These are phyloP conservation scores for Vidua chalybeata DNA, from an alignment of 2,113 vertebrate genomes.

Conservation along the genomic window DNA sequence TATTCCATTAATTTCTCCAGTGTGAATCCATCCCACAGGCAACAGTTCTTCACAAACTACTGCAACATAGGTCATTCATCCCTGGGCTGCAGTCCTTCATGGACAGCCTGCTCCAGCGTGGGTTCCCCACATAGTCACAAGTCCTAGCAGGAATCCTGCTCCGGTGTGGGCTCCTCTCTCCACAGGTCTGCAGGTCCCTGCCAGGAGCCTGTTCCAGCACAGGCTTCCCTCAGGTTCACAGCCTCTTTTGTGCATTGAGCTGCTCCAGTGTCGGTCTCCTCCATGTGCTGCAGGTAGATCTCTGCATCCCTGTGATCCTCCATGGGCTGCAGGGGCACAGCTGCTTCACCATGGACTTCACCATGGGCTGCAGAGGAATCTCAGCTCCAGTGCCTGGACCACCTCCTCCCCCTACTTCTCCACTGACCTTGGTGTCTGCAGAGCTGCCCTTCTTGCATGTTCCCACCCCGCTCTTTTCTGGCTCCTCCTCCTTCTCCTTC, in stretches of 20 bases:
- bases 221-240: background rate
- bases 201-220: background rate
- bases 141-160: background rate
- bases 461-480: background rate
- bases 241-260: background rate
- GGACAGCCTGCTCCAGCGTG: background rate
- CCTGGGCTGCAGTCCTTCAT: background rate
- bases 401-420: background rate
- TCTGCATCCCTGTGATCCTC: background rate
- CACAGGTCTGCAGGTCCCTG: background rate
- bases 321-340: background rate
- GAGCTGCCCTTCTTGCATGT: background rate
- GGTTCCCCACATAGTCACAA: background rate
- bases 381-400: background rate
- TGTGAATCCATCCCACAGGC: background rate
- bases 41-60: background rate
- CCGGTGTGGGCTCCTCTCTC: background rate
- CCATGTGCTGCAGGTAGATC: background rate
- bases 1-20: background rate
- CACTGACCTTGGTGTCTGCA: background rate
- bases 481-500: background rate
- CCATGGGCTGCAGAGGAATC: background rate
- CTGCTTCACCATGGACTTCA: background rate
- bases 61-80: background rate
- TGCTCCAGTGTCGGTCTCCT: fast-evolving